Conservation (phyloP, 2,113 vertebrate species). For the Gavialis gangeticus region DNA sequence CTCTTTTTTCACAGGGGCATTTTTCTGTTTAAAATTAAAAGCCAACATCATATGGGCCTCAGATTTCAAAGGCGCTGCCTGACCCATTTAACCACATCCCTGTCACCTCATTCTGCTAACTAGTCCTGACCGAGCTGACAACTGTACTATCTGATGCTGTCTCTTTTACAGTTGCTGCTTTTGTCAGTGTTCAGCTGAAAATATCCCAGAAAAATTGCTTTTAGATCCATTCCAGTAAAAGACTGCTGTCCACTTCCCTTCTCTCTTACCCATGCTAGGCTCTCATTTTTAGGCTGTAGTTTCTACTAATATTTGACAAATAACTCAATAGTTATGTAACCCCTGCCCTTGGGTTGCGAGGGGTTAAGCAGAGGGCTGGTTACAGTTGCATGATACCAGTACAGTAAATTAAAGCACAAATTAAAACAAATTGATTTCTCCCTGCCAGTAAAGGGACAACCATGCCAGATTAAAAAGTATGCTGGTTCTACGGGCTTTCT, state of each 20-base stretch:
- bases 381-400: background rate
- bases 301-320: background rate
- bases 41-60: background rate
- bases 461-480: background rate
- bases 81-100: too few relatives aligned
- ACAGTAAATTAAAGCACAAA: background rate
- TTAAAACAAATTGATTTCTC: background rate
- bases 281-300: background rate
- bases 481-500: background rate
- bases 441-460: background rate
- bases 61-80: background rate
- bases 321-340: background rate
- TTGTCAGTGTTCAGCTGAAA: background rate
- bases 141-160: background rate
- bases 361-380: too few relatives aligned
- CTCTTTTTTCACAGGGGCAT: background rate
- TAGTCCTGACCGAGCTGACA: background rate
- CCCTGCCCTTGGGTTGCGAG: too few relatives aligned
- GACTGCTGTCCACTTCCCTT: background rate
- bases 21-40: background rate
- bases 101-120: background rate
- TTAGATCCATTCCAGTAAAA: background rate
- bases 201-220: background rate
- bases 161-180: background rate
- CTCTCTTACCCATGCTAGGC: background rate